Evolutionary conservation across 2,888 invertebrate species (phyloP).

Genomic region (Blera fallax): DNA sequence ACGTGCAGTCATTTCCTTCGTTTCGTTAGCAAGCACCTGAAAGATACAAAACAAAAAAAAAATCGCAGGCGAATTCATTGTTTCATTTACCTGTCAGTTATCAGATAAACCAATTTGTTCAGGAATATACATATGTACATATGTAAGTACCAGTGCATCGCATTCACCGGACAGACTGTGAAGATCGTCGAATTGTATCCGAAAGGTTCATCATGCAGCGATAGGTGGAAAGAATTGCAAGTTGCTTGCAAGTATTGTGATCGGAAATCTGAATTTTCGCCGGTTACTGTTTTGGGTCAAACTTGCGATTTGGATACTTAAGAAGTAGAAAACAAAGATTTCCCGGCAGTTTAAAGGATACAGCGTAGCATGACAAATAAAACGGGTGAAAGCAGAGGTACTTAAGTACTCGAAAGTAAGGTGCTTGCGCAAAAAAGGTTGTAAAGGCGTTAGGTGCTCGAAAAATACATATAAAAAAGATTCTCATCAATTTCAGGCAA

Average conservation of each 20-base stretch:
- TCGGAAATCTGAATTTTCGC: not conserved
- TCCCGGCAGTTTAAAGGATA: too few relatives aligned
- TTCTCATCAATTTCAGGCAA: too few relatives aligned
- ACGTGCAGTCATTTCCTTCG: not conserved
- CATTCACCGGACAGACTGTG: not conserved
- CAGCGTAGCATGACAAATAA: too few relatives aligned
- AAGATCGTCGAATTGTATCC: not conserved
- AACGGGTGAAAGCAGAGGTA: too few relatives aligned
- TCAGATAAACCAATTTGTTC: conserved; percentile 55
- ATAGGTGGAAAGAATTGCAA: not conserved
- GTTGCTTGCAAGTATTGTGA: not conserved
- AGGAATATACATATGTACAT: too few relatives aligned
- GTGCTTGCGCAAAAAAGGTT: too few relatives aligned
- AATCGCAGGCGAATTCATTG: conserved; percentile 5
- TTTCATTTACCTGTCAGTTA: conserved; percentile 26
- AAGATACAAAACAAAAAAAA: not conserved
- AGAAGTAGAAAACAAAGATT: too few relatives aligned
- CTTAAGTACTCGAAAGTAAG: too few relatives aligned
- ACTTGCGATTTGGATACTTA: too few relatives aligned
- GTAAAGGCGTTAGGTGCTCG: too few relatives aligned
- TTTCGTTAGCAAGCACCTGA: conserved; percentile 2
- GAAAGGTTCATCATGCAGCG: not conserved
- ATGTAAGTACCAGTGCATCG: conserved; percentile 18
- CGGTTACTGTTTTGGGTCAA: not conserved
- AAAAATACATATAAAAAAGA: too few relatives aligned